phyloP scores from a whole-genome alignment of 2,113 vertebrate species.

The Pelusios castaneus region DNA sequence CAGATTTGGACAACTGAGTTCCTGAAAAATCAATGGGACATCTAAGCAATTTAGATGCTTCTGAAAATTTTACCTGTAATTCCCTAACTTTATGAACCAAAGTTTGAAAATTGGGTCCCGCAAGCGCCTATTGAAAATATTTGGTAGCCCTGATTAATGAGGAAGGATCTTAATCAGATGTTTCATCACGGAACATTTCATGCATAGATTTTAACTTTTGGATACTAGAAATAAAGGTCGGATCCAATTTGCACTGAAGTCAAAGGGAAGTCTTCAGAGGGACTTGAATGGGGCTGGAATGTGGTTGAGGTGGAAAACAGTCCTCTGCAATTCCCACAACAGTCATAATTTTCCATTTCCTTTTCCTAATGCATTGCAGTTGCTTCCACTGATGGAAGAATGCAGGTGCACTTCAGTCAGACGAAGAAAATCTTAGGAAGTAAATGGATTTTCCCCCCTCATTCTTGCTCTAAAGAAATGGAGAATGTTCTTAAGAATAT shows the following conservation, averaged over 20 bases:
- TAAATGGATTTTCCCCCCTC: not conserved
- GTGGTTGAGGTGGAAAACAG: not conserved
- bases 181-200: not conserved
- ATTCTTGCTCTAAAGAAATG: not conserved
- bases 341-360: not conserved
- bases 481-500: not conserved
- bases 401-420: not conserved
- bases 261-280: not conserved
- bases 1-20: not conserved
- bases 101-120: not conserved
- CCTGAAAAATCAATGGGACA: not conserved
- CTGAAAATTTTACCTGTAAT: not conserved
- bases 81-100: not conserved
- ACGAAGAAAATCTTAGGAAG: not conserved
- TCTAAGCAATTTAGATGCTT: not conserved
- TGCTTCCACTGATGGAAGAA: accelerated
- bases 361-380: accelerated
- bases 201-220: not conserved
- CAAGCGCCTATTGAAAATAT: not conserved
- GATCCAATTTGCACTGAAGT: not conserved
- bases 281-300: not conserved
- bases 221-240: not conserved
- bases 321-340: not conserved
- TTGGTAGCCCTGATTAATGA: not conserved
- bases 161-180: not conserved